A percentile compares a stretch with the other conserved stretches of the same genome.
phyloP scores from a whole-genome alignment of 2,888 invertebrate genomes.

The Cyclophora punctaria region DNA sequence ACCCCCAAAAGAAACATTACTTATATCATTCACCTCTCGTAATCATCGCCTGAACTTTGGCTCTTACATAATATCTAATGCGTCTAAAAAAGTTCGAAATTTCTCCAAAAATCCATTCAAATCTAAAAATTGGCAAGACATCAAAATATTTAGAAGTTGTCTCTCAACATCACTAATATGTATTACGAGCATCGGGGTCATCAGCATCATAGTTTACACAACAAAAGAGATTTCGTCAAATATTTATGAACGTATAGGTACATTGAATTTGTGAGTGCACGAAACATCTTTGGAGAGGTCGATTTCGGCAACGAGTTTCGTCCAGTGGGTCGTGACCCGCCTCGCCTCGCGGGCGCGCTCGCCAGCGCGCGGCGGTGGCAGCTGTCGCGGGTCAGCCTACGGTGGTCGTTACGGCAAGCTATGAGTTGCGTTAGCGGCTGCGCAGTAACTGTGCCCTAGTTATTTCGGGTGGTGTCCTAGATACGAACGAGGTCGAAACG shows the following conservation, averaged over 20 bases:
- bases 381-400: constrained; percentile 26
- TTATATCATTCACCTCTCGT: too few relatives aligned
- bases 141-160: too few relatives aligned
- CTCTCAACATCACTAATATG: too few relatives aligned
- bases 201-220: not conserved
- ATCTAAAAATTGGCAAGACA: too few relatives aligned
- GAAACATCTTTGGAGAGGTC: constrained; percentile 44
- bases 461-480: constrained; percentile 70
- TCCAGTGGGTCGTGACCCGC: constrained; percentile 29
- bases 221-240: not conserved
- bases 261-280: constrained; percentile 22
- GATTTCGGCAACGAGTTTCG: constrained; percentile 41
- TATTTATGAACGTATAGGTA: too few relatives aligned
- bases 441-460: constrained; percentile 69
- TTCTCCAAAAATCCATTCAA: too few relatives aligned
- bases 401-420: constrained; percentile 36
- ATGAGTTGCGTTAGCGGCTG: constrained; percentile 57
- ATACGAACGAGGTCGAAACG: constrained; percentile 63
- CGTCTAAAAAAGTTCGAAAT: too few relatives aligned
- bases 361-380: constrained; percentile 6
- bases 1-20: too few relatives aligned
- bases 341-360: constrained; percentile 11
- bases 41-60: too few relatives aligned
- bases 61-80: too few relatives aligned
- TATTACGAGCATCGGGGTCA: too few relatives aligned